Base-by-base conservation (phyloP, 2,113 vertebrate species). In the Rafetus swinhoei region DNA sequence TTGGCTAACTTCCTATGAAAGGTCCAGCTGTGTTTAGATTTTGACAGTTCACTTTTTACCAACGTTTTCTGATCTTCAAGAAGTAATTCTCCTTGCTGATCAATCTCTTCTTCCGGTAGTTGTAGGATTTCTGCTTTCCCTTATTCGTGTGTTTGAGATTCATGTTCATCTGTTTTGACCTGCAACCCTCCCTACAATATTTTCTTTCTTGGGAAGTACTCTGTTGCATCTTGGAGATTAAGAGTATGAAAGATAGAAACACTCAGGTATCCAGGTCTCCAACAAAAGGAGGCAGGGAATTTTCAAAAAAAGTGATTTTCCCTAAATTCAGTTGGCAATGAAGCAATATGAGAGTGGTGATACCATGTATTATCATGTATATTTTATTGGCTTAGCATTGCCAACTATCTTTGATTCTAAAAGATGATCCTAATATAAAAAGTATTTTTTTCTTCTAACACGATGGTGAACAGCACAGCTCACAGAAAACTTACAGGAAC, bases 381-480 rank as follows among this genome's bases (percentile, higher is more conserved):
- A 32, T 1, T 55, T 72, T 84, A 3, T 0, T 0, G 15, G 56
- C 2, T 4, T 90, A 55, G 2, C 60, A 53, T 4, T 90, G 56
- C 3, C 69, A 56, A 50, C 1, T 0, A 3, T 22, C 4, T 7
- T 50, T 79, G 10, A 69, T 91, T 91, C 53, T 79, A 81, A 85
- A 91, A 92, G 4, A 6, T 57, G 2, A 35, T 35, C 22, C 19
- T 13, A 29, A 76, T 76, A 9, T 50, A 2, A 57, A 14, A 45
- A 12, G 27, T 12, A 57, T 15, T 39, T 56, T 57, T 82, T 72
- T 57, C 25, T 25, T 89, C 9, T 82, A 2, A 72, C 21, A 91
- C 1, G 5, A 24, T n/a, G 5, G 21, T n/a, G 32, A 21, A 6
- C 72, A 52, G 2, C 0, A 5, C 24, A 86, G 7, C 22, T 1